Conservation (phyloP, 2,888 invertebrate genomes). For the Cybosia mesomella region DNA sequence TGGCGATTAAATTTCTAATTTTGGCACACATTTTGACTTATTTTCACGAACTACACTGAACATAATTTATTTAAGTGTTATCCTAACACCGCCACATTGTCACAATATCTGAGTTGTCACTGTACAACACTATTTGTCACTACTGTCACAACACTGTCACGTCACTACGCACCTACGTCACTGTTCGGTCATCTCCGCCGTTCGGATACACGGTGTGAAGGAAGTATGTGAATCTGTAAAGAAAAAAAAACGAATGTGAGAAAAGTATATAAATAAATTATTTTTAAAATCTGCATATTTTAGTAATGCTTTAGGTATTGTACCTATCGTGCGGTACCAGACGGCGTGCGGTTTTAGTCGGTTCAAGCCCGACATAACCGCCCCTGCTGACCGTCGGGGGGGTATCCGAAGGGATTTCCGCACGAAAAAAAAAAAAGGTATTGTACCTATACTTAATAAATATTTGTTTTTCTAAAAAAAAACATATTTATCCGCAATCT, state of each 20-base stretch:
- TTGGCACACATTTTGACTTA: constrained; percentile 76
- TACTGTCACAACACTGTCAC: constrained; percentile 48
- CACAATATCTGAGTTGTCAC: constrained; percentile 46
- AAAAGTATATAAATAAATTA: neutral
- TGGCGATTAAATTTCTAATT: constrained; percentile 62
- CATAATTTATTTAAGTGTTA: constrained; percentile 64
- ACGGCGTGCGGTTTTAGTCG: too few relatives aligned
- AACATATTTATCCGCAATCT: too few relatives aligned
- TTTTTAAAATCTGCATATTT: too few relatives aligned
- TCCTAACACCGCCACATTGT: constrained; percentile 73
- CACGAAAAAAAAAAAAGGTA: too few relatives aligned
- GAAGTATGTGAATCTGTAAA: constrained; percentile 18
- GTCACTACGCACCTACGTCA: constrained; percentile 29
- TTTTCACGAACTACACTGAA: constrained; percentile 61
- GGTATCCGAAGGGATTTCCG: too few relatives aligned
- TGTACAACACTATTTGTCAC: constrained; percentile 56
- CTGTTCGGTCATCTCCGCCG: constrained; percentile 21
- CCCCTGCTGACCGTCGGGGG: too few relatives aligned
- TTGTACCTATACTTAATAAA: too few relatives aligned
- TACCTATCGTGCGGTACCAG: too few relatives aligned
- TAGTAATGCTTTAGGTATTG: too few relatives aligned
- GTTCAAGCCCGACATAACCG: too few relatives aligned
- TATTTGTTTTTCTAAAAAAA: too few relatives aligned
- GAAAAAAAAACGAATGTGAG: constrained; percentile 9
- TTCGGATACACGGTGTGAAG: constrained; percentile 6